Evolutionary conservation across 2,797 vertebrate genomes (phyloP), one percentile per base, ranked within the genome.

Genomic region (Orestias chungarensis): DNA sequence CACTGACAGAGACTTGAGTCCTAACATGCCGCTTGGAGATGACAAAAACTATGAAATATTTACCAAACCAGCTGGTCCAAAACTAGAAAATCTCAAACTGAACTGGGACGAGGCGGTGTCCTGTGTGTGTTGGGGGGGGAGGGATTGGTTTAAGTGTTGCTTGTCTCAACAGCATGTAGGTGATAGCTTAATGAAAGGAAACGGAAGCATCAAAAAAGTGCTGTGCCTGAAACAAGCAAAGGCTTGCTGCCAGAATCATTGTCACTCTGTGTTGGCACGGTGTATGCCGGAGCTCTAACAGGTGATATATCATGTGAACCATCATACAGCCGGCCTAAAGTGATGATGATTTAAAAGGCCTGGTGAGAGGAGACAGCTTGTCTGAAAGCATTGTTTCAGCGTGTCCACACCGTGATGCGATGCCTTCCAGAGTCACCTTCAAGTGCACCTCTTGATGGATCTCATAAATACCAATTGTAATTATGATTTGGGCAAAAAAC

Each of bases 321-420:
- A 88, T 88, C 89, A 82, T 75, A 67, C 85, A 86, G 90, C 87
- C 73, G 78, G 90, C 83, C 35, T 69, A 66, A 82, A 87, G 89
- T 88, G 91, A 92, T 91, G 91, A 91, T 93, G 92, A 93, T 93
- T 94, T 94, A 94, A 94, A 94, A 93, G 89, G 90, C 87, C 90
- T 0, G 79, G 79, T 73, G 85, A 84, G 81, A 82, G 89, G 88
- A 91, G 90, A 91, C 90, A 88, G 90, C 83, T 86, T 86, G 83
- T 91, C 89, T 92, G 90, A 90, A 89, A 93, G 92, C 84, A 86
- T 89, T 80, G 89, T 91, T 91, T 92, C 92, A 78, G 75, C 70
- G 64, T 82, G 87, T 90, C 90, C 82, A 80, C 82, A 70, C 83
- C 67, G 75, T 83, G 87, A 90, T 71, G 76, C 55, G 89, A 90